phyloP scores from a whole-genome alignment of 2,888 invertebrate genomes.

The Cantharis rufa region DNA sequence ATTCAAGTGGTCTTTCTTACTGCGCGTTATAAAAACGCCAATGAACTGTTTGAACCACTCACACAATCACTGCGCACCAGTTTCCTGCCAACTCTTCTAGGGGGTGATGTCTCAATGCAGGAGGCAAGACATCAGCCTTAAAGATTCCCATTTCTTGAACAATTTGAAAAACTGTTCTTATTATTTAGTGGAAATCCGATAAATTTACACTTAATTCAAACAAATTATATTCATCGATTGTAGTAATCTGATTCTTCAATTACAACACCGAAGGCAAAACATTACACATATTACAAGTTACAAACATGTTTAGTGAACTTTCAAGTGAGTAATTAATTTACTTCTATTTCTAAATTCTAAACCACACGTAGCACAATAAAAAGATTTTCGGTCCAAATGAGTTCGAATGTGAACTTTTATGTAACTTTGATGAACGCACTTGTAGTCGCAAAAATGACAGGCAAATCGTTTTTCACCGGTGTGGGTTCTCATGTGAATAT shows the following conservation, averaged over 20 bases:
- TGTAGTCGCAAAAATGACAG: background rate
- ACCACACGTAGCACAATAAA: background rate
- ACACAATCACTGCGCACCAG: no score
- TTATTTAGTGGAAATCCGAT: no score
- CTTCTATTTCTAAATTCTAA: background rate
- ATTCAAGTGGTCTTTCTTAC: no score
- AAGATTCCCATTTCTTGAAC: no score
- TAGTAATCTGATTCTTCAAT: background rate
- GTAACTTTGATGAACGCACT: background rate
- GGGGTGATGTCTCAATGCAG: no score
- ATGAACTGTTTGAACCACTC: no score
- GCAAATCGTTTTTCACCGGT: conserved; percentile 38
- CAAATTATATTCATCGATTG: no score
- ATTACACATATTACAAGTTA: background rate
- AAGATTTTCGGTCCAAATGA: background rate
- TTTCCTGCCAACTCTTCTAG: no score
- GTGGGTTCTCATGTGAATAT: conserved; percentile 52
- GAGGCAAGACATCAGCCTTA: no score
- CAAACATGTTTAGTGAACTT: background rate
- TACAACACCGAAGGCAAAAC: background rate
- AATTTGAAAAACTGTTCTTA: no score
- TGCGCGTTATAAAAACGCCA: no score
- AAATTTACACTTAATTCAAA: no score
- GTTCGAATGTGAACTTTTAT: background rate
- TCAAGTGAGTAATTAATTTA: background rate